These are phyloP conservation scores for Rhabdomys pumilio DNA, from an alignment of 2,797 vertebrate genomes.

Conservation along the genomic window DNA sequence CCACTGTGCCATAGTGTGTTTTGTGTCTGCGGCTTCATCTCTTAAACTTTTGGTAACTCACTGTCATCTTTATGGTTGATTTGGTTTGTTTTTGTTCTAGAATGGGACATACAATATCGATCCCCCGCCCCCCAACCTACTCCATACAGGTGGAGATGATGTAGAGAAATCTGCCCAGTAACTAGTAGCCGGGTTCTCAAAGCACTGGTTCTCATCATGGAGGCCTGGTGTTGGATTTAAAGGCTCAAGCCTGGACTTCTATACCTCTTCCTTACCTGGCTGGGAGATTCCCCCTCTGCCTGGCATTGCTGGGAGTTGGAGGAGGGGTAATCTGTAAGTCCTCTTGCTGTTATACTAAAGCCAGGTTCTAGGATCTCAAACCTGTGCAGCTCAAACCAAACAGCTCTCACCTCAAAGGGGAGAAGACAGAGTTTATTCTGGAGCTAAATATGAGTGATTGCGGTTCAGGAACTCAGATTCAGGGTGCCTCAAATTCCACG, in stretches of 20 bases:
- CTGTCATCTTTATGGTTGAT: neutral
- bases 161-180: neutral
- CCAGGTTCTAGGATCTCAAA: neutral
- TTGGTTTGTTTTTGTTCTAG: neutral
- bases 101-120: neutral
- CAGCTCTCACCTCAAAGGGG: neutral
- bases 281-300: neutral
- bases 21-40: neutral
- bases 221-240: neutral
- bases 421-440: neutral
- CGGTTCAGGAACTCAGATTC: neutral
- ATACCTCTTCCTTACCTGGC: neutral
- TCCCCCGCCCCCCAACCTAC: neutral
- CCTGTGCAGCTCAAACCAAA: neutral
- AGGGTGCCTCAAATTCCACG: neutral
- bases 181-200: neutral
- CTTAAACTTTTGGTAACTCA: neutral
- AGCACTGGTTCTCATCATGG: neutral
- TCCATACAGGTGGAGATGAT: neutral
- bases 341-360: neutral
- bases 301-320: neutral
- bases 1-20: conserved; percentile 9
- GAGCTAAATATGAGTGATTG: neutral
- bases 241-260: neutral
- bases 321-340: neutral